Conservation (phyloP, 2,888 invertebrate genomes). For the Smittia aterrima region DNA sequence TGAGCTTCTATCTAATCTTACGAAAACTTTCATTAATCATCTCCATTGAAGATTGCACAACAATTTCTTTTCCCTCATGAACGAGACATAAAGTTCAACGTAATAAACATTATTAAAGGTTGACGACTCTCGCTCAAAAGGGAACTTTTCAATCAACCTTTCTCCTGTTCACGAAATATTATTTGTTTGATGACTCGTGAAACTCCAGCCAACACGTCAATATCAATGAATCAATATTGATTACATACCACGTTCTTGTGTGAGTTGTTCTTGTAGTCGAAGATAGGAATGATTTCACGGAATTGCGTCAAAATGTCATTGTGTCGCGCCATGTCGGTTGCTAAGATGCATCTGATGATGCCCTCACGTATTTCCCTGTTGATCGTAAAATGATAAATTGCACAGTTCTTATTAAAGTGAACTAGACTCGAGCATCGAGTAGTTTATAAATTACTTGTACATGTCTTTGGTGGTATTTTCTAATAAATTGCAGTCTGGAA, state of each 20-base stretch:
- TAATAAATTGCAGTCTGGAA: slow-evolving; percentile 78
- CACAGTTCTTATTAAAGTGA: slow-evolving; percentile 5
- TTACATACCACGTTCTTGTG: slow-evolving; percentile 69
- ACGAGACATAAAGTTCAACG: too few species aligned
- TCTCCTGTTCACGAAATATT: too few species aligned
- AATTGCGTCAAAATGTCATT: slow-evolving; percentile 74
- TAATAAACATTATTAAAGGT: too few species aligned
- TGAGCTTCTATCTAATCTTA: too few species aligned
- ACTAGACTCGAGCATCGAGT: not conserved
- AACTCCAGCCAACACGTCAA: too few species aligned
- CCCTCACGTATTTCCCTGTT: slow-evolving; percentile 68
- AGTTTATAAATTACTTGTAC: slow-evolving; percentile 56
- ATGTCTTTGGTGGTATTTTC: slow-evolving; percentile 63
- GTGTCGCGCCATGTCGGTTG: slow-evolving; percentile 77
- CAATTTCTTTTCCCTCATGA: too few species aligned
- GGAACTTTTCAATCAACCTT: too few species aligned
- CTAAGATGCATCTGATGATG: slow-evolving; percentile 73
- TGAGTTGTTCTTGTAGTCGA: slow-evolving; percentile 66
- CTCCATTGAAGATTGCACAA: too few species aligned
- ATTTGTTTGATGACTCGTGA: too few species aligned
- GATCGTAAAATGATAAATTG: slow-evolving; percentile 40
- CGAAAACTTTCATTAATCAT: too few species aligned
- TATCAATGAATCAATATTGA: too few species aligned
- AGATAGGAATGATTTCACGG: slow-evolving; percentile 63
- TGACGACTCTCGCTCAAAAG: too few species aligned